Percentiles rank a stretch among this genome's conserved stretches.
Conservation (phyloP, 2,113 vertebrate species). For the Macquaria australasica region DNA sequence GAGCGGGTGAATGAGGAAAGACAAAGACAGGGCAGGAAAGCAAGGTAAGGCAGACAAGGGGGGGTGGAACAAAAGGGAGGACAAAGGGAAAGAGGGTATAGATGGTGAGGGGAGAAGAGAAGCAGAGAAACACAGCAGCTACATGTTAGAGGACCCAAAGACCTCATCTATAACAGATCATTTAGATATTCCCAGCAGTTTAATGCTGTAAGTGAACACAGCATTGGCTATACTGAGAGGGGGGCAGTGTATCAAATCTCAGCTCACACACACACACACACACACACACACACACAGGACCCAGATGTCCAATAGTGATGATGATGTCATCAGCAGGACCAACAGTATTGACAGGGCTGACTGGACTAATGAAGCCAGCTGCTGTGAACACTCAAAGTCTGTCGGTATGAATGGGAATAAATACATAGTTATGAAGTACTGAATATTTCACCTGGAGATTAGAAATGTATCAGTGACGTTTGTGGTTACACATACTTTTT, state of each 20-base stretch:
- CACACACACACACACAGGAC: conserved; percentile 14
- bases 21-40: background rate
- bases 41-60: background rate
- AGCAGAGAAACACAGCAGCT: conserved; percentile 1
- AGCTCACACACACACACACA: conserved; percentile 25
- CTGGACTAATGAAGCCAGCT: conserved; percentile 60
- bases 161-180: background rate
- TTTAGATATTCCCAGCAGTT: background rate
- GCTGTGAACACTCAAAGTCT: background rate
- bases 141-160: background rate
- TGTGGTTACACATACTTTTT: background rate
- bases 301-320: conserved; percentile 70
- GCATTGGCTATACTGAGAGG: background rate
- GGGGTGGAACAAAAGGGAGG: conserved; percentile 6
- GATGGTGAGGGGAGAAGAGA: background rate
- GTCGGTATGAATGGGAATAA: background rate
- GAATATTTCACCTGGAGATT: no score
- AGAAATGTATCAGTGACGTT: background rate
- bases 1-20: background rate
- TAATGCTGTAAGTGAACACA: conserved; percentile 16
- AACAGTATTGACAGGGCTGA: conserved; percentile 53
- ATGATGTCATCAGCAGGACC: conserved; percentile 70
- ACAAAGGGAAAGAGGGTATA: background rate
- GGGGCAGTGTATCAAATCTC: conserved; percentile 20
- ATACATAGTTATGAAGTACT: background rate